phyloP scores from a whole-genome alignment of 2,888 invertebrate species.

The Athalia cordata region DNA sequence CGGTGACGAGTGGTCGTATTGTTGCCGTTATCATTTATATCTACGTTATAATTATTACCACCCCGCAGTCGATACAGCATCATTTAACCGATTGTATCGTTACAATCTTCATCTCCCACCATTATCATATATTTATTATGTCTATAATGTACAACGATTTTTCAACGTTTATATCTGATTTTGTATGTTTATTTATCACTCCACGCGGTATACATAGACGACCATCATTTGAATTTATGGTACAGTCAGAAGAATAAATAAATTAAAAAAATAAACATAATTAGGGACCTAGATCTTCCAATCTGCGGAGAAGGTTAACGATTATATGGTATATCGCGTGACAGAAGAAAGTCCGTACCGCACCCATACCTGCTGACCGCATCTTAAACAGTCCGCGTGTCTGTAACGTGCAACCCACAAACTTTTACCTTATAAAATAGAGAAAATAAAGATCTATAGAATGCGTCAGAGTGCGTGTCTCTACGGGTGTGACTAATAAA shows the following conservation, averaged over 20 bases:
- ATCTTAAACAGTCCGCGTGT: not conserved
- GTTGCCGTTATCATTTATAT: too few relatives aligned
- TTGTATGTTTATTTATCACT: too few relatives aligned
- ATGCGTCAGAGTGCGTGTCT: constrained; percentile 12
- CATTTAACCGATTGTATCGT: too few relatives aligned
- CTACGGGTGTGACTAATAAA: not conserved
- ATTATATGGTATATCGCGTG: constrained; percentile 35
- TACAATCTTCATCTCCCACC: too few relatives aligned
- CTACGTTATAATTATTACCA: too few relatives aligned
- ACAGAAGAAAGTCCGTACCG: constrained; percentile 27
- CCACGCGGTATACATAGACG: too few relatives aligned
- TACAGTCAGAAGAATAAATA: not conserved
- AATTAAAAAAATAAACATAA: too few relatives aligned
- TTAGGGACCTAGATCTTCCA: constrained; percentile 17
- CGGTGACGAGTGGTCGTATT: too few relatives aligned
- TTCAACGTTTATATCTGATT: too few relatives aligned
- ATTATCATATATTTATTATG: too few relatives aligned
- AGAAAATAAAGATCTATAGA: constrained; percentile 2
- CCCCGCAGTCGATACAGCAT: too few relatives aligned
- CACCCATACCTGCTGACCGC: constrained; percentile 1
- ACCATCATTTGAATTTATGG: not conserved
- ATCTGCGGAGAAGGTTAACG: constrained; percentile 34
- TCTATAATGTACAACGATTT: too few relatives aligned
- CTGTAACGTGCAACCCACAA: not conserved
- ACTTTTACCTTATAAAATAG: constrained; percentile 18